These are phyloP conservation scores for Acrocephalus arundinaceus DNA, from an alignment of 2,113 vertebrate genomes.

Conservation along the genomic window DNA sequence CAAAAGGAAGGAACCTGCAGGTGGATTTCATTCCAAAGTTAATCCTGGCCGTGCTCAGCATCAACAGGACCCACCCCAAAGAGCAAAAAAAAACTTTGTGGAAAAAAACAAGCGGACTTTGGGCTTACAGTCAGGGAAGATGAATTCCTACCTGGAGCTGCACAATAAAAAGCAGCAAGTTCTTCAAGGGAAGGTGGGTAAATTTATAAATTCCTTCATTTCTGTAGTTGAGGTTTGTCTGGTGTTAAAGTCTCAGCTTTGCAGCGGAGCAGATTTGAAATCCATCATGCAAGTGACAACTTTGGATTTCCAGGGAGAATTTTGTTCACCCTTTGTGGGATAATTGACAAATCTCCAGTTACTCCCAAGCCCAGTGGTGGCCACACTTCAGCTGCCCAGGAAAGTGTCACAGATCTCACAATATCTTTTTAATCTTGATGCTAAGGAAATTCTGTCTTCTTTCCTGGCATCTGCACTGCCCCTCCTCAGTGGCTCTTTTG, in stretches of 20 bases:
- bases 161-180: constrained; percentile 71
- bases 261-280: background rate
- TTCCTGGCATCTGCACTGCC: background rate
- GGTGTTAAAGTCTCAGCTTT: background rate
- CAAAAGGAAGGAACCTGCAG: background rate
- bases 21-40: background rate
- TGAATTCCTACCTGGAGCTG: constrained; percentile 78
- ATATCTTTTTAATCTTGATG: background rate
- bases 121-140: constrained; percentile 70
- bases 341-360: background rate
- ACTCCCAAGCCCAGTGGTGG: background rate
- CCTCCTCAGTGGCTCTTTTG: background rate
- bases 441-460: background rate
- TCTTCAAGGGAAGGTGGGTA: constrained; percentile 73
- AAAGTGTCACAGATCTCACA: background rate
- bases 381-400: background rate
- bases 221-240: background rate
- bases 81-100: constrained; percentile 75
- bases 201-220: background rate
- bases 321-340: background rate
- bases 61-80: background rate
- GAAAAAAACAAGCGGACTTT: constrained; percentile 85
- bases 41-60: background rate
- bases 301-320: background rate
- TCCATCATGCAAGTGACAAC: background rate